Conservation (phyloP, 2,888 invertebrate genomes). For the Lithophane semibrunnea region DNA sequence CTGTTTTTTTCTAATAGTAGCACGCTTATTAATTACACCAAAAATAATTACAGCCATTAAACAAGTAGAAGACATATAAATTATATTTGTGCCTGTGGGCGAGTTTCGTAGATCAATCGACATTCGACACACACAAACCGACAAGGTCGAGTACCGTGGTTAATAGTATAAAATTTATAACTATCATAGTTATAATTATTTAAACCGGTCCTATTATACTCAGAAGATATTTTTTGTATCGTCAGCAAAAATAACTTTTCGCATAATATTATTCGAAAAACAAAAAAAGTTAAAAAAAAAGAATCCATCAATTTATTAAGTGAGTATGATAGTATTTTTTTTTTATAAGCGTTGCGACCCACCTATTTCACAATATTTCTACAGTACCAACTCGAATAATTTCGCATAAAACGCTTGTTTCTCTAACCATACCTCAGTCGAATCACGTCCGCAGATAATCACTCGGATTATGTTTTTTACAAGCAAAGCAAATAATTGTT, state of each 20-base stretch:
- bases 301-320: not conserved
- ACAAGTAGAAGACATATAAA: constrained; percentile 70
- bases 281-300: not conserved
- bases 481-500: constrained; percentile 79
- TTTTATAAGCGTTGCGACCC: too few species aligned
- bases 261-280: constrained; percentile 16
- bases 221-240: constrained; percentile 57
- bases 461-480: constrained; percentile 76
- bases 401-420: constrained; percentile 10
- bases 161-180: constrained; percentile 80
- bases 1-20: constrained; percentile 27
- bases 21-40: constrained; percentile 48
- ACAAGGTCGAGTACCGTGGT: constrained; percentile 79
- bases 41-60: constrained; percentile 56
- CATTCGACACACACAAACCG: constrained; percentile 69
- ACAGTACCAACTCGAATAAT: constrained; percentile 2
- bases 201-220: constrained; percentile 70
- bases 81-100: constrained; percentile 73
- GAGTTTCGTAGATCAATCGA: constrained; percentile 72
- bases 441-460: constrained; percentile 79
- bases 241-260: constrained; percentile 37
- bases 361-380: not conserved
- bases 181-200: constrained; percentile 80
- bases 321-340: not conserved
- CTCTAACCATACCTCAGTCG: constrained; percentile 44